Evolutionary conservation across 2,888 invertebrate species (phyloP), one percentile per base, ranked within the genome.

Genomic region (Meta bourneti): DNA sequence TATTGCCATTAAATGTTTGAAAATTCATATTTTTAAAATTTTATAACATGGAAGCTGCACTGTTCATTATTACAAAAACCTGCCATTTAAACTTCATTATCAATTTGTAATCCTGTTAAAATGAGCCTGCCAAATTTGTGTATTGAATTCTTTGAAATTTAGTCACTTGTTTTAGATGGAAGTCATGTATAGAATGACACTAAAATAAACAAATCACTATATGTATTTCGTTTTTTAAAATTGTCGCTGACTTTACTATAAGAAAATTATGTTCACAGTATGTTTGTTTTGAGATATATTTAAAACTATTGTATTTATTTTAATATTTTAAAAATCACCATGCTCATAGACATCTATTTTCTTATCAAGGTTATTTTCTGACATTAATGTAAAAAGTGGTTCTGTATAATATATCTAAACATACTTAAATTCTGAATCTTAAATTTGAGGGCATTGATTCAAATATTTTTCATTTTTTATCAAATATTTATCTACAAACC

Each of bases 61-160:
- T 69, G 61, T 19, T 61, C 34, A 54, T 79, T 79, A 51, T 79
- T 16, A 16, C 19, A 69, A 19, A 82, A 82, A 71, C 71, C 71
- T 82, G 81, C 81, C 71, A 82, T 71, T 80, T 80, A 54, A 48
- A 48, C 52, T 80, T 9, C 61, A 61, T 61, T 34, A 61, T 48
- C 54, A 34, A 78, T 78, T 19, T 19, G n/a, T 52, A n/a, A 78
- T 48, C 49, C 9, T 51, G 34, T 80, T 6, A 20, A 34, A 34
- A 80, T 80, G n/a, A 34, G 16, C 61, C 9, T 61, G 7, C 8
- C 52, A 19, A 54, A 49, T 78, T n/a, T 78, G 51, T 52, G 52
- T 61, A 9, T 34, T 80, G 9, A 34, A 61, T 72, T 69, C 79
- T 61, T 6, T 54, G 34, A 6, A 80, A 80, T 79, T 7, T 13